Base-by-base conservation (phyloP, 1,140 invertebrate species). In the Temnothorax longispinosus region DNA sequence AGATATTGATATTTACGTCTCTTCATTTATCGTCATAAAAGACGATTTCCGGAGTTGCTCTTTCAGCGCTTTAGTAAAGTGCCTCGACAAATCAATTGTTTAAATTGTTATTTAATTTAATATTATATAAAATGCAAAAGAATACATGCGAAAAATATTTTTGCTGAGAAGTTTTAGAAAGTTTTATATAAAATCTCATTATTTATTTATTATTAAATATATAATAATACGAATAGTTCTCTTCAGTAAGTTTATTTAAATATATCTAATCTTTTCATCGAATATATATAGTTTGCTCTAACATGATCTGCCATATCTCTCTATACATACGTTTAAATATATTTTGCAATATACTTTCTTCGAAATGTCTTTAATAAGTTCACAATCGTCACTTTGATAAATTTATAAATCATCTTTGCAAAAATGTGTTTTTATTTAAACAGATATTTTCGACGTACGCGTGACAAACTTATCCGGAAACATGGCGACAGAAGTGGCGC, bases 401-500 rank as follows among this genome's bases (percentile, higher is more conserved):
- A 47, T 47, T 47, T 0, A 27, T 41, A 77, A 77, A 44, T 77
- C 1, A 35, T 4, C 7, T 27, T n/a, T 62, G 3, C 27, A 64
- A 65, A 62, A 47, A 15, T 50, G 5, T 21, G 11, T 5, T 67
- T 64, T 77, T 32, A 35, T 58, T 58, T 75, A 2, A n/a, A 71
- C 15, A 75, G 52, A 58, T 27, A 60, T 75, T 60, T 75, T 75
- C 6, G 1, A 11, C 44, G 10, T 58, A 11, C 54, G 27, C 44
- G 69, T 50, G 69, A 74, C 18, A 84, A 58, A n/a, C 41, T 60
- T 27, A 0, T 10, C 1, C 3, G 7, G 21, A 47, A 90, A 7
- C 18, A 94, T 94, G 93, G 86, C 90, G 4, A 74, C 89, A 13
- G 91, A 90, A 76, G 41, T 72, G 38, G 67, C 77, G 27, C 87